phyloP scores from a whole-genome alignment of 2,888 invertebrate species.

The Palloptera scutellata region DNA sequence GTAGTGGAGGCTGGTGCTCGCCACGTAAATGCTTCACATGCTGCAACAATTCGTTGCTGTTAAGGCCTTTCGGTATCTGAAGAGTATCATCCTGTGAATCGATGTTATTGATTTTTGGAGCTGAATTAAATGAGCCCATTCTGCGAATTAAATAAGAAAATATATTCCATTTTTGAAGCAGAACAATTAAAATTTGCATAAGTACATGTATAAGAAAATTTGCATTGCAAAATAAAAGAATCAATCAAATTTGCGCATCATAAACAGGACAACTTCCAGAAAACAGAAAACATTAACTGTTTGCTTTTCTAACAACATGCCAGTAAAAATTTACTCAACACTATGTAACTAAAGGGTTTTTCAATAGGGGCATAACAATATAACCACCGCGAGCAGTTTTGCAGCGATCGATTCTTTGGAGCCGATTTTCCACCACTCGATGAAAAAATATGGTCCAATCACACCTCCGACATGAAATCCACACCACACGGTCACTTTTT shows the following conservation, averaged over 20 bases:
- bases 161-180: neutral
- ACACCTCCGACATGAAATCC: no score
- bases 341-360: no score
- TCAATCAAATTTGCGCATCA: neutral
- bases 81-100: conserved; percentile 71
- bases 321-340: no score
- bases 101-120: conserved; percentile 71
- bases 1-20: conserved; percentile 65
- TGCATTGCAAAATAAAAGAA: conserved; percentile 5
- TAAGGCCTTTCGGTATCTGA: conserved; percentile 64
- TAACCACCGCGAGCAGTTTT: no score
- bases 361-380: no score
- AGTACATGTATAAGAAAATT: neutral
- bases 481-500: no score
- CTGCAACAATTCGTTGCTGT: conserved; percentile 66
- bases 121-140: conserved; percentile 78
- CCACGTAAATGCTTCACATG: conserved; percentile 66
- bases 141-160: conserved; percentile 57
- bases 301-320: no score
- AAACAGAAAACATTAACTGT: neutral
- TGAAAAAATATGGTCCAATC: no score
- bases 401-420: no score
- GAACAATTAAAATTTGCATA: neutral
- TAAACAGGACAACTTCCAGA: neutral
- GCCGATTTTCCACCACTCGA: no score